These are phyloP conservation scores for Euproctis similis DNA, from an alignment of 2,888 invertebrate genomes.

Conservation along the genomic window DNA sequence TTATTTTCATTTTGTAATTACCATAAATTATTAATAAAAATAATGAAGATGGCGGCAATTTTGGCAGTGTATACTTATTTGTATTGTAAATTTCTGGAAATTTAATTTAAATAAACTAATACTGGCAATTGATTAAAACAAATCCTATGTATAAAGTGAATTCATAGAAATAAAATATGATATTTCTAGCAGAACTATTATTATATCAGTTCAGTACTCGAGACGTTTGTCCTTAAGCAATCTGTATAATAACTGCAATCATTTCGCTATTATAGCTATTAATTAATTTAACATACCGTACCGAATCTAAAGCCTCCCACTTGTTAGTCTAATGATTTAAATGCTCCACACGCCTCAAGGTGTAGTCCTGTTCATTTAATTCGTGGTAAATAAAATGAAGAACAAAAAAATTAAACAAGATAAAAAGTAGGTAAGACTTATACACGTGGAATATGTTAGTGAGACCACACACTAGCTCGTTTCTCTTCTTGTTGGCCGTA, in stretches of 20 bases:
- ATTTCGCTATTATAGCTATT: conserved; percentile 54
- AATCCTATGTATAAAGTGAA: no score
- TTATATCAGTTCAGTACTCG: conserved; percentile 28
- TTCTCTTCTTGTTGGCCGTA: conserved; percentile 58
- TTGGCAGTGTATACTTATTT: no score
- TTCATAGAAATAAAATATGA: no score
- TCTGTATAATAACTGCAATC: conserved; percentile 44
- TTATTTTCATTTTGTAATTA: no score
- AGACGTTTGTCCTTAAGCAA: conserved; percentile 29
- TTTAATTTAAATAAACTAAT: no score
- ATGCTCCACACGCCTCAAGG: conserved; percentile 49
- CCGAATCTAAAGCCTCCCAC: conserved; percentile 49
- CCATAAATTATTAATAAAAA: no score
- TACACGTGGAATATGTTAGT: conserved; percentile 41
- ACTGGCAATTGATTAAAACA: no score
- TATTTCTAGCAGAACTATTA: conserved; percentile 20
- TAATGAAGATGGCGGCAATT: no score
- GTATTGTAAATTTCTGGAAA: no score
- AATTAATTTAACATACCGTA: conserved; percentile 59
- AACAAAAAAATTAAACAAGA: no score
- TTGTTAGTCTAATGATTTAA: conserved; percentile 56
- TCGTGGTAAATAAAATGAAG: conserved; percentile 41
- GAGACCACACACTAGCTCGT: conserved; percentile 64
- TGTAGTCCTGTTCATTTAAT: conserved; percentile 58
- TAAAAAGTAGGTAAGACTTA: no score